phyloP scores from a whole-genome alignment of 2,888 invertebrate species.

The Tinea pellionella region DNA sequence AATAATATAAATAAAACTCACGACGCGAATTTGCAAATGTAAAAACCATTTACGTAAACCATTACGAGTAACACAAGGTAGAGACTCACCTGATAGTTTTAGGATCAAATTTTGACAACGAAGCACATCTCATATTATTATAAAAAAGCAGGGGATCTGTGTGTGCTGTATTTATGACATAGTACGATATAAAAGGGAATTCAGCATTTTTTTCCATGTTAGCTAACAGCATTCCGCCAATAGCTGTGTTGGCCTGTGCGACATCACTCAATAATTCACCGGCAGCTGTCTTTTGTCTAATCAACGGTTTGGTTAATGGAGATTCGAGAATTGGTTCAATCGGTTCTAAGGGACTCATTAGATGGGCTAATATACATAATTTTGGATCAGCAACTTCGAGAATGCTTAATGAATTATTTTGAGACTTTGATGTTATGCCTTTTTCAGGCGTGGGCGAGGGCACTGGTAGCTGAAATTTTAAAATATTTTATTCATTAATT shows the following conservation, averaged over 20 bases:
- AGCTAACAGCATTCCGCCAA: constrained; percentile 86
- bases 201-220: constrained; percentile 92
- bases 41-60: too few relatives aligned
- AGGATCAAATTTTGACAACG: constrained; percentile 88
- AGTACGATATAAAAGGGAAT: constrained; percentile 92
- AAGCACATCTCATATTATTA: constrained; percentile 84
- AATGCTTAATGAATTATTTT: constrained; percentile 75
- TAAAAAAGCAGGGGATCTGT: constrained; percentile 89
- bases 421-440: constrained; percentile 69
- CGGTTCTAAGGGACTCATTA: constrained; percentile 90
- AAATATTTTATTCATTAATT: constrained; percentile 16
- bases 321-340: constrained; percentile 89
- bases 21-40: too few relatives aligned
- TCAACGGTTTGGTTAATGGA: constrained; percentile 81
- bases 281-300: constrained; percentile 82
- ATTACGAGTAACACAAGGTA: too few relatives aligned
- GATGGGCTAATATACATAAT: constrained; percentile 86
- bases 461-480: constrained; percentile 63
- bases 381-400: constrained; percentile 91
- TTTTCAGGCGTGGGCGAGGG: constrained; percentile 74
- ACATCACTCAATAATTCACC: constrained; percentile 82
- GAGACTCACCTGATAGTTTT: constrained; percentile 50
- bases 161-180: constrained; percentile 88
- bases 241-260: constrained; percentile 77
- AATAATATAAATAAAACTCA: too few relatives aligned